Base-by-base conservation (phyloP, 2,797 vertebrate species). In the Ceyx erithaca region DNA sequence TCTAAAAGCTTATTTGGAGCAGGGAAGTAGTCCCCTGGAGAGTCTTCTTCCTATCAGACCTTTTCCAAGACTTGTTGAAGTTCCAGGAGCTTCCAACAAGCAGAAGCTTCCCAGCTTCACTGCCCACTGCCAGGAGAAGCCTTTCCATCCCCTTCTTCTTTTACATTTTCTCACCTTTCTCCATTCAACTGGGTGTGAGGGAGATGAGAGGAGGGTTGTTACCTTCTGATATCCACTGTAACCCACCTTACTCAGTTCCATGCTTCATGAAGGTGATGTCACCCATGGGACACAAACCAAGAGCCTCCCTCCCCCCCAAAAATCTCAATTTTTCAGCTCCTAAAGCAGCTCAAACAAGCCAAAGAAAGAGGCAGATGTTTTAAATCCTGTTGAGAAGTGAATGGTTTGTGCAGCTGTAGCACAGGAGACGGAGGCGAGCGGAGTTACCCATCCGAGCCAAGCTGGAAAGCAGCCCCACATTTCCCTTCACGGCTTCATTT, bases 111-210 rank as follows among this genome's bases (percentile, higher is more conserved):
- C 20, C 61, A 31, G 30, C 10, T 51, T 64, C 35, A 3, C 45
- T 62, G 6, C 18, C 33, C 10, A 4, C 28, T 64, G 51, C 46
- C 49, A 40, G 22, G 20, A 30, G 66, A 93, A 89, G 3, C 17
- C 5, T 90, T 78, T 63, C 19, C 52, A 77, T 67, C 49, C 15
- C 21, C 1, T 72, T 52, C 1, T 72, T 52, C 19, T 76, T 69
- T 30, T 31, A n/a, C 10, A 19, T 63, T 49, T 70, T 28, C 62
- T 33, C 35, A 21, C 33, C 23, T 69, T 79, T 21, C 30, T 73
- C 12, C 46, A 25, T 49, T 49, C 2, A 0, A 61, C 30, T 33
- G 14, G 21, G 25, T 0, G 0, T 0, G 1, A 66, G 16, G 12
- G 14, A 35, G n/a, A 4, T 12, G 45, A 51, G 26, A 92, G n/a